Percentiles rank a stretch among this genome's conserved stretches.
Conservation (phyloP, 1,140 invertebrate genomes). For the Trichoplusia ni region DNA sequence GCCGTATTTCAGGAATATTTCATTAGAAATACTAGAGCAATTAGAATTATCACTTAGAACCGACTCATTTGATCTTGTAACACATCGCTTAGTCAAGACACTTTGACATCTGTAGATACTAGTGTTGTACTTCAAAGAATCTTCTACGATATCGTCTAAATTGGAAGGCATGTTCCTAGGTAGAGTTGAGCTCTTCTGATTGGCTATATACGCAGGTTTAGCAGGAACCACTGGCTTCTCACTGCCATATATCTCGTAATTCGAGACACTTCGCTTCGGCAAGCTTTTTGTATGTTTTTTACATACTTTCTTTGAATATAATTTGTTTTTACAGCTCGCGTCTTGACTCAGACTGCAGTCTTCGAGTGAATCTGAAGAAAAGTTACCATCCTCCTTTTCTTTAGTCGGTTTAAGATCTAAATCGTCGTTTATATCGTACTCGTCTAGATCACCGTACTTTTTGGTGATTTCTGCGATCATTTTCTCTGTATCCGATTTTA, state of each 20-base stretch:
- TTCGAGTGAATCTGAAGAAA: constrained; percentile 89
- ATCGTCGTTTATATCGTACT: constrained; percentile 64
- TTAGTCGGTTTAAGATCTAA: constrained; percentile 74
- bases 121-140: constrained; percentile 64
- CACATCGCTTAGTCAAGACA: constrained; percentile 76
- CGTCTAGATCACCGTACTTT: constrained; percentile 84
- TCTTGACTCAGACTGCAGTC: constrained; percentile 84
- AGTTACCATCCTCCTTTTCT: constrained; percentile 85
- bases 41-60: constrained; percentile 80
- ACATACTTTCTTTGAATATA: constrained; percentile 79
- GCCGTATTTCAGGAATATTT: constrained; percentile 79
- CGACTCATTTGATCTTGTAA: constrained; percentile 78
- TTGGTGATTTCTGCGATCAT: constrained; percentile 84
- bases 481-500: constrained; percentile 83
- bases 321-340: constrained; percentile 78
- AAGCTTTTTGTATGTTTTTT: constrained; percentile 80
- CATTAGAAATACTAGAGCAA: constrained; percentile 79
- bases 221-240: constrained; percentile 68
- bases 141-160: constrained; percentile 72
- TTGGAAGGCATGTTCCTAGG: constrained; percentile 80
- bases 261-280: constrained; percentile 86
- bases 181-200: constrained; percentile 77
- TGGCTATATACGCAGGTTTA: constrained; percentile 57
- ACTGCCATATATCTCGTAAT: constrained; percentile 88
- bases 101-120: constrained; percentile 72